Conservation (phyloP, 92 coral and sea anemone genomes). For the Zoanthus sociatus region DNA sequence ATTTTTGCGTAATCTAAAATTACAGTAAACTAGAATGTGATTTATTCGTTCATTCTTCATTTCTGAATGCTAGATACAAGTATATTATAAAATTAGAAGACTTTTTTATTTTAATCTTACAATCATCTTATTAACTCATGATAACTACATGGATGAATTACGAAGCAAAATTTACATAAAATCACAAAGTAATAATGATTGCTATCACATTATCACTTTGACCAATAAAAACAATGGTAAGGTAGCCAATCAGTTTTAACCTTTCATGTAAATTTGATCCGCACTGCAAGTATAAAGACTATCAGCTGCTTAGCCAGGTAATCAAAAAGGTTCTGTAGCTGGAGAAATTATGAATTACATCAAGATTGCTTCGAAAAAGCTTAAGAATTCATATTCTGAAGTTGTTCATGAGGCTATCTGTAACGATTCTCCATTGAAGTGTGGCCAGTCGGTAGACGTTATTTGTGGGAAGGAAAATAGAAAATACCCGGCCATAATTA, state of each 20-base stretch:
- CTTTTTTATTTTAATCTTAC: no score
- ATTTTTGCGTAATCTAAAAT: background rate
- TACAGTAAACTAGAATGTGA: background rate
- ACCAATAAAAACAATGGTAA: background rate
- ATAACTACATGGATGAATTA: background rate
- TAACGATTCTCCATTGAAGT: background rate
- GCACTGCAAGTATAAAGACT: constrained; percentile 2
- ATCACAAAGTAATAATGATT: background rate
- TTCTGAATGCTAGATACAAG: no score
- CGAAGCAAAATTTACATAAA: no score
- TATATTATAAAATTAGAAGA: background rate
- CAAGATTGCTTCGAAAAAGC: background rate
- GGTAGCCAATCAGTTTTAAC: constrained; percentile 1
- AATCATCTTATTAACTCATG: no score
- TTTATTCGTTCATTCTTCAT: background rate
- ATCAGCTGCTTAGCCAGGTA: background rate
- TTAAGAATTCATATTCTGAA: background rate
- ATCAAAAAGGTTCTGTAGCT: background rate
- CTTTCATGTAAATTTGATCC: background rate
- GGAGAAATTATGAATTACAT: background rate
- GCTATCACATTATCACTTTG: background rate
- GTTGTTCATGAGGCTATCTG: background rate
- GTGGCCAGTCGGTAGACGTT: background rate
- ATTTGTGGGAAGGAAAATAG: background rate
- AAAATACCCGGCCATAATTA: background rate